Conservation (phyloP, 2,113 vertebrate species). For the Cygnus atratus region DNA sequence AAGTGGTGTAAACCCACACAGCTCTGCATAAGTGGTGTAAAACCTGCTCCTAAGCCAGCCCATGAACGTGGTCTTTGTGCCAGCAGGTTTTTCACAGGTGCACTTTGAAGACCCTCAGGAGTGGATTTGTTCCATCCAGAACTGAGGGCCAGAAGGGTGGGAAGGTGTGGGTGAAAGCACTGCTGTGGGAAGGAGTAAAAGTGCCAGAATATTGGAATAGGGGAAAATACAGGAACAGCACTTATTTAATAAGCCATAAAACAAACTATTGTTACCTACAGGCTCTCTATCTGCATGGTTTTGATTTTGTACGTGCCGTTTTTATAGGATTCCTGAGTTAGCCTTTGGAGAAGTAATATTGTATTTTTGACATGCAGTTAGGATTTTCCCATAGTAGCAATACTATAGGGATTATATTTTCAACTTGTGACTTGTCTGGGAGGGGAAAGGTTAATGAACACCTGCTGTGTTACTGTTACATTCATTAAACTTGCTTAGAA, state of each 20-base stretch:
- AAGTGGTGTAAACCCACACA: background rate
- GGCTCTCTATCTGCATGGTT: fast-evolving
- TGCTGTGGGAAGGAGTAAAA: background rate
- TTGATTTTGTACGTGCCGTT: background rate
- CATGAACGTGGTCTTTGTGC: no score
- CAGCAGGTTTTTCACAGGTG: background rate
- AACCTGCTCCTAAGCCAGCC: no score
- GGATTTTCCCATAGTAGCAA: background rate
- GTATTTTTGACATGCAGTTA: no score
- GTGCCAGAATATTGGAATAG: background rate
- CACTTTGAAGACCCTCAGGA: background rate
- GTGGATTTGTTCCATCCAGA: background rate
- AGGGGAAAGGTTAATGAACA: background rate
- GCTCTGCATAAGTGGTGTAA: no score
- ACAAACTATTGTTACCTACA: background rate
- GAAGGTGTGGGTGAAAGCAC: background rate
- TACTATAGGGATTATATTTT: background rate
- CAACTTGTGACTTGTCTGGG: background rate
- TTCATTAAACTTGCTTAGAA: background rate
- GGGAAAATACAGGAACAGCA: background rate
- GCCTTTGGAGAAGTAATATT: background rate
- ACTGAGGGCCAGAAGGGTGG: fast-evolving
- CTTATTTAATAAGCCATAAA: background rate
- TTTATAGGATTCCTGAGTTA: background rate
- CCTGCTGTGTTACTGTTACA: background rate